phyloP scores from a whole-genome alignment of 2,797 vertebrate species.

The Centropyge bicolor region DNA sequence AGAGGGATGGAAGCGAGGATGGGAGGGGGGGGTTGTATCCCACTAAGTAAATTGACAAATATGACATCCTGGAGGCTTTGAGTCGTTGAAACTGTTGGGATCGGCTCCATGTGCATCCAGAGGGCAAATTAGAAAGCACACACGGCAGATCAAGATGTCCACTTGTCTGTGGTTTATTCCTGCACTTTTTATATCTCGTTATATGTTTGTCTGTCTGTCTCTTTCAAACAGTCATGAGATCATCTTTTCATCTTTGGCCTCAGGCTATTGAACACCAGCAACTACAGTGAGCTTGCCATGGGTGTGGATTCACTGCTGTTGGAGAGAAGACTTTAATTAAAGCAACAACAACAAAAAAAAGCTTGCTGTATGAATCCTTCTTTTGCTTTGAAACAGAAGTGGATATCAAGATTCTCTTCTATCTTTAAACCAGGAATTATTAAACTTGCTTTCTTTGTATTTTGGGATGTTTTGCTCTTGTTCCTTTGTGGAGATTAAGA shows the following conservation, averaged over 20 bases:
- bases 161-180: background rate
- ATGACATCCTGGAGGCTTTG: slow-evolving; percentile 60
- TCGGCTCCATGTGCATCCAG: background rate
- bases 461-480: background rate
- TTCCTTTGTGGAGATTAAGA: background rate
- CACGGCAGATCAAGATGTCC: background rate
- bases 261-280: slow-evolving; percentile 25
- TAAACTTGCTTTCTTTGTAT: background rate
- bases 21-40: slow-evolving; percentile 35
- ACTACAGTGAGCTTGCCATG: slow-evolving; percentile 8
- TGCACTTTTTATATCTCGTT: background rate
- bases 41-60: slow-evolving; percentile 66
- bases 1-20: slow-evolving; percentile 2
- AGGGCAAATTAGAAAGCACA: background rate
- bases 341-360: background rate
- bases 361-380: background rate
- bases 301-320: slow-evolving; percentile 49
- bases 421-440: background rate
- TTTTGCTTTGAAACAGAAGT: slow-evolving; percentile 1
- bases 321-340: slow-evolving; percentile 14
- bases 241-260: slow-evolving; percentile 31
- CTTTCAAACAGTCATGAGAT: slow-evolving; percentile 54
- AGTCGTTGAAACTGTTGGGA: slow-evolving; percentile 59
- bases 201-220: slow-evolving; percentile 24
- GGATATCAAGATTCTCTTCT: no score